These are phyloP conservation scores for Phyto melanocephala DNA, from an alignment of 2,888 invertebrate genomes.

Conservation along the genomic window DNA sequence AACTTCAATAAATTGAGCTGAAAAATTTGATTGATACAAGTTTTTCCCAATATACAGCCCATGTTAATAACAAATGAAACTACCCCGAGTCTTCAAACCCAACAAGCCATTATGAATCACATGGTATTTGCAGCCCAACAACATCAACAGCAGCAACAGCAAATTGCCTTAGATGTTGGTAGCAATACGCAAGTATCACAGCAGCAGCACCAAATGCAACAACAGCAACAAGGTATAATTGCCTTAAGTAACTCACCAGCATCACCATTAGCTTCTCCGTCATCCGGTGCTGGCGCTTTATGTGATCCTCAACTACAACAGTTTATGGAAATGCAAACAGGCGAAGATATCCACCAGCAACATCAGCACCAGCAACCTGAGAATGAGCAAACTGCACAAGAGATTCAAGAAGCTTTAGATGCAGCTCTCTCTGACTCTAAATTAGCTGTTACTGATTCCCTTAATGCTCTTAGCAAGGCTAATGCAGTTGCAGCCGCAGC, in stretches of 20 bases:
- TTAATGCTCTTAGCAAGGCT: constrained; percentile 68
- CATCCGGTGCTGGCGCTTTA: constrained; percentile 60
- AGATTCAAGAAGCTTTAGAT: constrained; percentile 70
- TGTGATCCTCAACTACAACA: constrained; percentile 60
- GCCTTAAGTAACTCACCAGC: constrained; percentile 75
- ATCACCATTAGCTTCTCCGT: constrained; percentile 74
- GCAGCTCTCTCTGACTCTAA: constrained; percentile 69
- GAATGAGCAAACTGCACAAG: constrained; percentile 66
- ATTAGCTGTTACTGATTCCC: constrained; percentile 65
- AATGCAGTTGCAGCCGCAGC: constrained; percentile 61
- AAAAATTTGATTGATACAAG: no score
- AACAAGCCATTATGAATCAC: constrained; percentile 71
- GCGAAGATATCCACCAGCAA: constrained; percentile 56
- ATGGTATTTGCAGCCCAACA: constrained; percentile 70
- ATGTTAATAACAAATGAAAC: constrained; percentile 70
- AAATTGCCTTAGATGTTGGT: constrained; percentile 66
- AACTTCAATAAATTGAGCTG: background rate
- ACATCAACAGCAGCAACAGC: constrained; percentile 75
- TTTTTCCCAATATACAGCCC: constrained; percentile 66
- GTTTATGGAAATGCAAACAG: constrained; percentile 56
- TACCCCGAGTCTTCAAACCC: constrained; percentile 68
- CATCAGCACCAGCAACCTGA: constrained; percentile 57
- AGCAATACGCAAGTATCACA: constrained; percentile 65
- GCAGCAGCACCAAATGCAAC: constrained; percentile 46
- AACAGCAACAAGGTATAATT: constrained; percentile 71